phyloP scores from a whole-genome alignment of 2,888 invertebrate genomes.

The Acrobasis repandana region DNA sequence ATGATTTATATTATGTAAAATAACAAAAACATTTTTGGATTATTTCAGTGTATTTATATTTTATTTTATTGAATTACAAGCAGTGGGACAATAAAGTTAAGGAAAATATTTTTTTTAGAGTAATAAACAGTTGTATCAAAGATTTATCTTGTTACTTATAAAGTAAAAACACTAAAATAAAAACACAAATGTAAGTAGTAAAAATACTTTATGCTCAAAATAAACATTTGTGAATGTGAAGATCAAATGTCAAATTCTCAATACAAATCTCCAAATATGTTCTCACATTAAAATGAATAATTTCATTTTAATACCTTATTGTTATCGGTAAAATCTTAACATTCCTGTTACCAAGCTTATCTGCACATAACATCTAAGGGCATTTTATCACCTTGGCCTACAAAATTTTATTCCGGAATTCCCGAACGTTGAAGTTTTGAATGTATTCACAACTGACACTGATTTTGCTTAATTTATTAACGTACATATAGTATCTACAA shows the following conservation, averaged over 20 bases:
- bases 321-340: slow-evolving; percentile 10
- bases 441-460: not conserved
- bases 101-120: too few species aligned
- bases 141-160: too few species aligned
- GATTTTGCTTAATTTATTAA: not conserved
- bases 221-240: not conserved
- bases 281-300: slow-evolving; percentile 19
- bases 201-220: too few species aligned
- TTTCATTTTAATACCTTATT: slow-evolving; percentile 15
- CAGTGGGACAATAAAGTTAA: too few species aligned
- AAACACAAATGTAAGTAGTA: too few species aligned
- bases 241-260: not conserved
- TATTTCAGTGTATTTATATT: too few species aligned
- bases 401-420: not conserved
- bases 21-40: too few species aligned
- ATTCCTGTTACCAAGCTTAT: slow-evolving; percentile 15
- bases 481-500: too few species aligned
- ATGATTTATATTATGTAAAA: too few species aligned
- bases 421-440: not conserved
- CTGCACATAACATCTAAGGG: slow-evolving; percentile 3
- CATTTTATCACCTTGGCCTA: not conserved
- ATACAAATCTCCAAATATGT: not conserved
- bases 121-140: too few species aligned
- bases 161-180: too few species aligned
- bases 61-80: too few species aligned